Evolutionary conservation across 1,140 invertebrate species (phyloP).

Genomic region (Bombus huntii): DNA sequence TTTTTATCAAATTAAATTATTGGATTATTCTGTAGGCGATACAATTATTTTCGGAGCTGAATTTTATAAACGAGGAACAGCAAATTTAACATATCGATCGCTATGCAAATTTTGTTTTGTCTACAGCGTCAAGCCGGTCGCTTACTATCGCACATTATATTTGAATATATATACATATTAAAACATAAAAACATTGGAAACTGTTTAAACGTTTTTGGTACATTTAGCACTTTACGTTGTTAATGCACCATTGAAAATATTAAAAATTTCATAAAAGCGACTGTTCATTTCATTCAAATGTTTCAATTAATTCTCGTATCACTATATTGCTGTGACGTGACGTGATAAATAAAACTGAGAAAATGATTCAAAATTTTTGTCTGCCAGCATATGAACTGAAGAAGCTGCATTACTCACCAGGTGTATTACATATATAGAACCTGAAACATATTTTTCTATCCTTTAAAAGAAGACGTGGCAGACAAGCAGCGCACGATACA

Average conservation of each 20-base stretch:
- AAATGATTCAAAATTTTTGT: no score
- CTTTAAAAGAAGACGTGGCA: neutral
- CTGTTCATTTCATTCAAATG: neutral
- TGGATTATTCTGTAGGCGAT: neutral
- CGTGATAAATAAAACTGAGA: neutral
- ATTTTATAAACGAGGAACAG: neutral
- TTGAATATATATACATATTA: neutral
- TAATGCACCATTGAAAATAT: neutral
- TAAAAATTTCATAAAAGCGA: neutral
- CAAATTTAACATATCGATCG: neutral
- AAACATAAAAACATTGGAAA: neutral
- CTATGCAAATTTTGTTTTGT: neutral
- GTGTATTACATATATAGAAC: neutral
- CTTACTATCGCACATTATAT: neutral
- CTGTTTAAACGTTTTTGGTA: neutral
- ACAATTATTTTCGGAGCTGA: neutral
- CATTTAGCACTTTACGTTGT: neutral
- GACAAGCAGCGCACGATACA: neutral
- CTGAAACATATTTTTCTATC: neutral
- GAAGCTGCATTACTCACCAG: neutral
- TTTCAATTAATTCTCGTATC: neutral
- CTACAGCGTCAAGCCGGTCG: neutral
- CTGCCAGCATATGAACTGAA: neutral
- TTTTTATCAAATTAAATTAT: neutral
- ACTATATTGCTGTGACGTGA: no score